Evolutionary conservation across 2,888 invertebrate genomes (phyloP), one percentile per base, ranked within the genome.

Genomic region (Tricholauxania praeusta): DNA sequence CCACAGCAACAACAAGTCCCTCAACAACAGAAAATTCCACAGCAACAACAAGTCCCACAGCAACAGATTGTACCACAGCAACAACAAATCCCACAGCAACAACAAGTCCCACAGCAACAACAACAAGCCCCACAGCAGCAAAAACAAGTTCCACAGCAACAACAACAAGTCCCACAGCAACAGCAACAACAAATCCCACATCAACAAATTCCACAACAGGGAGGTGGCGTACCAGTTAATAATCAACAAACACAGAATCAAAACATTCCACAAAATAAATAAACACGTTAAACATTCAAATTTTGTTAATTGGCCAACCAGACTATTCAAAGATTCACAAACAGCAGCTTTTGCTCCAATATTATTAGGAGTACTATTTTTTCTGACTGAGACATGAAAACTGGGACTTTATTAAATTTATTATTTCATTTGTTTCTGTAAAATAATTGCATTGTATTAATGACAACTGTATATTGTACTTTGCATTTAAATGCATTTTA

Each of bases 161-260:
- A n/a, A n/a, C n/a, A 79, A 28, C 79, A 79, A n/a, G 78, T 74
- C n/a, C 78, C 76, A 28, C 80, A 79, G 22, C 79, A 80, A 14
- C n/a, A n/a, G n/a, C 78, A 75, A 19, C 78, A 77, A 39, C 76
- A 75, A 17, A 69, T 19, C 63, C 71, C 60, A 49, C 74, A 67
- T 19, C 79, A 78, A 10, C 67, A 71, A 39, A 39, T 67, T n/a
- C 48, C 17, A 47, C 14, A 32, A 59, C 12, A 47, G 15, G 51
- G 53, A 47, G 4, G 60, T 32, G 39, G 60, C 39, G 4, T 12
- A 12, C 1, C 70, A 39, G 15, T 60, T 15, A 72, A 39, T 63
- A 74, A 75, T 6, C 82, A 82, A 75, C 71, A 60, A n/a, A 78
- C 52, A n/a, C 59, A 53, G 47, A 60, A 70, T 28, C 70, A 32